phyloP scores from a whole-genome alignment of 2,797 vertebrate species.

The Xyrichtys novacula region DNA sequence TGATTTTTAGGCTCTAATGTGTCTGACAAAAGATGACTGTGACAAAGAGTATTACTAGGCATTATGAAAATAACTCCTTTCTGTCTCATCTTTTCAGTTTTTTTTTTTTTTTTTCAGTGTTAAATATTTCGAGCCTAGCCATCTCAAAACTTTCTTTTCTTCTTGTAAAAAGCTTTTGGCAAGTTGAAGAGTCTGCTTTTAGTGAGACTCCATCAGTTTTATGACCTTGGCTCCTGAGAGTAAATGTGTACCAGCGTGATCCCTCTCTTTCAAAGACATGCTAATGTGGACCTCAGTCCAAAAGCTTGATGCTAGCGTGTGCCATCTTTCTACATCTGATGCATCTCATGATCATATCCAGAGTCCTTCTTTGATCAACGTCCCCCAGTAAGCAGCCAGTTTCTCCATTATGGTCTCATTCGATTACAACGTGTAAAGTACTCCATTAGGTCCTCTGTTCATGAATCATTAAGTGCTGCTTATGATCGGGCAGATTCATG shows the following conservation, averaged over 20 bases:
- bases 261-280: conserved; percentile 73
- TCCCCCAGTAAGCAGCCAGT: conserved; percentile 77
- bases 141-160: conserved; percentile 23
- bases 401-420: conserved; percentile 82
- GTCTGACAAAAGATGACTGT: conserved; percentile 11
- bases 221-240: conserved; percentile 39
- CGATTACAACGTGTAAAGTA: conserved; percentile 85
- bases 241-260: conserved; percentile 38
- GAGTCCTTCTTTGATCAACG: conserved; percentile 79
- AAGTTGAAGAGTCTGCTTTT: conserved; percentile 48
- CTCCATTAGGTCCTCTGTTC: conserved; percentile 85
- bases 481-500: conserved; percentile 81
- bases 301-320: conserved; percentile 65
- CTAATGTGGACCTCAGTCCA: conserved; percentile 66
- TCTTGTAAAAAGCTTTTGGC: conserved; percentile 35
- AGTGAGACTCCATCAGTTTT: conserved; percentile 43
- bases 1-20: background rate
- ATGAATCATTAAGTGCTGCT: conserved; percentile 86
- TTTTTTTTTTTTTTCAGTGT: conserved; percentile 32
- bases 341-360: conserved; percentile 72
- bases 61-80: conserved; percentile 15
- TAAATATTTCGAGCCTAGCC: conserved; percentile 40
- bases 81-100: conserved; percentile 17
- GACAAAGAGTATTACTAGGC: conserved; percentile 7
- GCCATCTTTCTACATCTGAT: conserved; percentile 67